Base-by-base conservation (phyloP, 2,113 vertebrate species). In the Passer montanus region DNA sequence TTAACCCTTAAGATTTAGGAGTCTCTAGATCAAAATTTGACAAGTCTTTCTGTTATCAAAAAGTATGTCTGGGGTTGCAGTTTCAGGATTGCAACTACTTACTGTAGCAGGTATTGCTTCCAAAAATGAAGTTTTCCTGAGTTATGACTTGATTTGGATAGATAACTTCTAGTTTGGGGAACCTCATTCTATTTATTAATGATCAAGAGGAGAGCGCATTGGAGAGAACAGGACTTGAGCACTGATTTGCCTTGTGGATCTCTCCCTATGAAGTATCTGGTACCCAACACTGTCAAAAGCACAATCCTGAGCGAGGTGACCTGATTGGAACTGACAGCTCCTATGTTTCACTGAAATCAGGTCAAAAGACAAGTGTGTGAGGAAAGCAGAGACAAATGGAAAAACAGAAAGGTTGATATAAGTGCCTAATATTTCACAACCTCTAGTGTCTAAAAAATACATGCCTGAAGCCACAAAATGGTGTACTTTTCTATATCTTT, bases 281-380 rank as follows among this genome's bases (percentile, higher is more conserved):
- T 84, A 52, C 64, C n/a, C 64, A 81, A 44, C 60, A 84, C 73
- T 81, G 52, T 92, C 94, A 95, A 94, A 95, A 92, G 89, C 60
- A 87, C 80, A 92, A n/a, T 78, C 60, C 66, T 81, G 74, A 82
- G 53, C 0, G 2, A 91, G 41, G 74, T 84, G 89, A 89, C 78
- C 80, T 94, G 89, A 96, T 94, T 91, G 80, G 93, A 93, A 78
- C 68, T 94, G 94, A 95, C 96, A 96, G 91, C 28, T 97, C 44
- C 73, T 82, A 28, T 91, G 95, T 92, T 95, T 49, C 73, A 75
- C 64, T 46, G 84, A 87, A 96, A 95, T 87, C 95, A 91, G 95
- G 95, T 96, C 95, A 97, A 94, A 96, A 94, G 94, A 91, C 76
- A 93, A 95, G 80, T 89, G 89, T 89, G 66, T 66, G 68, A 59